Evolutionary conservation across 1,140 invertebrate species (phyloP).

Genomic region (Stenopsyche tienmushanensis): DNA sequence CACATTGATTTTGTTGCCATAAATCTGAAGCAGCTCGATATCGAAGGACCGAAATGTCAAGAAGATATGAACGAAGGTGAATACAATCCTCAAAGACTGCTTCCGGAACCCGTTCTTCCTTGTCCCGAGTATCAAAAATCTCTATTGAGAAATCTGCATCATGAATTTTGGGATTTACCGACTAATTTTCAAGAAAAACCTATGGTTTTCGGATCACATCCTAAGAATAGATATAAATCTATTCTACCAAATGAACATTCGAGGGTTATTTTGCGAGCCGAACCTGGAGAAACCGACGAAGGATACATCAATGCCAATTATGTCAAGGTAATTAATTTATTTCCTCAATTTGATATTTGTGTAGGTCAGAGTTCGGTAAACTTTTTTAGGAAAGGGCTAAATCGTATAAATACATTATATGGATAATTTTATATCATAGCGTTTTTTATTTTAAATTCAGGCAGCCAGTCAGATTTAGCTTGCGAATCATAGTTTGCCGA

Average conservation of each 20-base stretch:
- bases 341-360: too few relatives aligned
- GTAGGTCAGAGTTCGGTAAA: too few relatives aligned
- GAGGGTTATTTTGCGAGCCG: conserved; percentile 64
- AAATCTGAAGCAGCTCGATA: conserved; percentile 35
- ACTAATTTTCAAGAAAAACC: conserved; percentile 87
- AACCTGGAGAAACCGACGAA: conserved; percentile 52
- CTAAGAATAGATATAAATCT: conserved; percentile 86
- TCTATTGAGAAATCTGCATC: conserved; percentile 76
- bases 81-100: conserved; percentile 50
- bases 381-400: too few relatives aligned
- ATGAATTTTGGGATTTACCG: conserved; percentile 92
- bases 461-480: too few relatives aligned
- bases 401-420: too few relatives aligned
- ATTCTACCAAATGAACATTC: conserved; percentile 86
- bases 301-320: conserved; percentile 89
- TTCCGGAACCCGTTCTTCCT: conserved; percentile 47
- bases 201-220: conserved; percentile 82
- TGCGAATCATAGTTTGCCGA: too few relatives aligned
- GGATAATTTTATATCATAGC: too few relatives aligned
- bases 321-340: conserved; percentile 67
- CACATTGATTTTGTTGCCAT: conserved; percentile 33
- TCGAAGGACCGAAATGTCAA: not conserved
- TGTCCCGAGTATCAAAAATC: conserved; percentile 61
- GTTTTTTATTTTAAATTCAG: too few relatives aligned
- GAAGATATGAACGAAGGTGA: conserved; percentile 29